Evolutionary conservation across 2,113 vertebrate species (phyloP).

Genomic region (Silurus meridionalis): DNA sequence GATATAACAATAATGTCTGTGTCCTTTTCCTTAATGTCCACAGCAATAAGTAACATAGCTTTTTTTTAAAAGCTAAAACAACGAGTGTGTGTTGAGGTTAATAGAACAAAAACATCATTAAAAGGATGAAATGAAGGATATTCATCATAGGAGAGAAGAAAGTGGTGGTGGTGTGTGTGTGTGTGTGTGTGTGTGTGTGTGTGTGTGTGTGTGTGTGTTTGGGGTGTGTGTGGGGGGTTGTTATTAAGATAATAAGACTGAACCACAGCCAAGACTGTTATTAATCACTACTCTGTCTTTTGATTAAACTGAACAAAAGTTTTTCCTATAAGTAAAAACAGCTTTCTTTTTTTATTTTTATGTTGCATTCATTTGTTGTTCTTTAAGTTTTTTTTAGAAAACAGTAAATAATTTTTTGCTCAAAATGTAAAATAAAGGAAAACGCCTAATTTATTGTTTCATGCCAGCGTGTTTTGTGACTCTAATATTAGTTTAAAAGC

Average conservation of each 20-base stretch:
- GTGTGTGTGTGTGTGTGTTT: no score
- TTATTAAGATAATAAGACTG: constrained; percentile 15
- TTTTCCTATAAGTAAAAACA: neutral
- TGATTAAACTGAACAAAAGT: neutral
- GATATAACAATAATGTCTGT: neutral
- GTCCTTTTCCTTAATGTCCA: neutral
- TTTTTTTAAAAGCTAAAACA: constrained; percentile 1
- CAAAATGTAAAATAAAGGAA: no score
- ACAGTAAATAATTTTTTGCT: no score
- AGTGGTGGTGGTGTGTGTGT: neutral
- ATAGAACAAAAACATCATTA: neutral
- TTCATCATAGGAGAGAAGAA: neutral
- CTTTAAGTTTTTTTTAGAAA: neutral
- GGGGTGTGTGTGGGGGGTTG: neutral
- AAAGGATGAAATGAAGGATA: constrained; percentile 3
- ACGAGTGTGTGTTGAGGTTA: neutral
- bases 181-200: no score
- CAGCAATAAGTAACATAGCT: neutral
- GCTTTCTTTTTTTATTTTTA: neutral
- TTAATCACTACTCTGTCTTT: constrained; percentile 1
- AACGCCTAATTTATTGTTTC: no score
- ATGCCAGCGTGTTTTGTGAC: no score
- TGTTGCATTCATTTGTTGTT: neutral
- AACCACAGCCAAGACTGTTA: constrained; percentile 18
- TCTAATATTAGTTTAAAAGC: neutral